Evolutionary conservation across 1,140 invertebrate species (phyloP), one percentile per base, ranked within the genome.

Genomic region (Ceratitis capitata): DNA sequence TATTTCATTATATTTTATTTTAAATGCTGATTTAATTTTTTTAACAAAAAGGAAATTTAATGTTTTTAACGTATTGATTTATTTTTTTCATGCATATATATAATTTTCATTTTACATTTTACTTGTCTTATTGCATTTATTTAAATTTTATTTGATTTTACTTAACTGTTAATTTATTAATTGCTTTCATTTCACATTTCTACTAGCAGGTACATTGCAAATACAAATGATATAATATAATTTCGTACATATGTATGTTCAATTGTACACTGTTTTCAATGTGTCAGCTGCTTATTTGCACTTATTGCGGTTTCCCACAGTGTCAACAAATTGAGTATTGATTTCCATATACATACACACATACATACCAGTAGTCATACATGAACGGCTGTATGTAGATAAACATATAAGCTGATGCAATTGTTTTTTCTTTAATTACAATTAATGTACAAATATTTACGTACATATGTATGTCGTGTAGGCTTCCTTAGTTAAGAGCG

Each of bases 311-410:
- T 78, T 23, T 12, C 69, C 69, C 69, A 78, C 39, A 78, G 42
- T n/a, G n/a, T n/a, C 35, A 42, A 78, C 69, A 78, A 78, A 78
- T 45, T n/a, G n/a, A 3, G 39, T 78, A 78, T 78, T 39, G 69
- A 78, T 78, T 78, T 45, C 39, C 19, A 45, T 42, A 10, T 9
- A 42, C 14, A 39, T 35, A 64, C 29, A 29, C 12, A 10, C 29
- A 0, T 19, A 4, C 32, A 42, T 39, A 42, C 35, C 42, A 42
- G 26, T 61, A 61, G 1, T 9, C 12, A 61, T 7, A 19, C n/a
- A 16, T 53, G 51, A 19, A 53, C n/a, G 51, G 9, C 14, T 64
- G 58, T 32, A 64, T 29, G 9, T 32, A 64, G 9, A 4, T 35
- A 64, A 23, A 3, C 58, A 64, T 14, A 53, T 1, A 32, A 32